phyloP scores from a whole-genome alignment of 2,888 invertebrate species.

The Epirrhoe alternata region DNA sequence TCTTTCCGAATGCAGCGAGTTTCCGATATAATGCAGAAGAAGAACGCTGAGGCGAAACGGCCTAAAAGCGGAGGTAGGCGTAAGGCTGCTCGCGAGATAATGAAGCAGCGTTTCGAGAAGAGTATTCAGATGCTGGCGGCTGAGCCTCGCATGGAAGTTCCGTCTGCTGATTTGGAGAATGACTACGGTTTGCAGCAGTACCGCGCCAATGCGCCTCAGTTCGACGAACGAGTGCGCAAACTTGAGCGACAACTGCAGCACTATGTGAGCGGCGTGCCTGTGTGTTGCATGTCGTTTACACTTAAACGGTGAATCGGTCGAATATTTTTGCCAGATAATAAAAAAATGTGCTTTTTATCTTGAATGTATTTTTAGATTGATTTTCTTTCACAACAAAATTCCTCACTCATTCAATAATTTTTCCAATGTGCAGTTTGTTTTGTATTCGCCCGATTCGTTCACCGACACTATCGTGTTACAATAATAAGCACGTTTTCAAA shows the following conservation, averaged over 20 bases:
- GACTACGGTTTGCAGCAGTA: conserved; percentile 93
- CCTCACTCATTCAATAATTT: too few relatives aligned
- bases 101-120: conserved; percentile 93
- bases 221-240: conserved; percentile 93
- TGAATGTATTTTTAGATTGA: too few relatives aligned
- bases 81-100: conserved; percentile 85
- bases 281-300: conserved; percentile 67
- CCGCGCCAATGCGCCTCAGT: conserved; percentile 93
- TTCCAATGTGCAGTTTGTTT: conserved; percentile 9
- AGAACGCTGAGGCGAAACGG: conserved; percentile 76
- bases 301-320: conserved; percentile 29
- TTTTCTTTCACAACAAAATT: too few relatives aligned
- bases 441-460: conserved; percentile 37
- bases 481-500: conserved; percentile 52
- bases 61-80: conserved; percentile 62
- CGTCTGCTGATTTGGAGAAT: conserved; percentile 90
- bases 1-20: conserved; percentile 89
- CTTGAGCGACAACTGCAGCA: conserved; percentile 85
- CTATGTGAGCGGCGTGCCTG: conserved; percentile 72
- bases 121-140: conserved; percentile 94
- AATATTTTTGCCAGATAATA: conserved; percentile 6
- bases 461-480: conserved; percentile 29
- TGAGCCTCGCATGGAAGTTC: conserved; percentile 87
- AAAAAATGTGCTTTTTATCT: too few relatives aligned
- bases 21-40: conserved; percentile 91